Evolutionary conservation across 2,888 invertebrate species (phyloP), one percentile per base, ranked within the genome.

Genomic region (Lomographa bimaculata): DNA sequence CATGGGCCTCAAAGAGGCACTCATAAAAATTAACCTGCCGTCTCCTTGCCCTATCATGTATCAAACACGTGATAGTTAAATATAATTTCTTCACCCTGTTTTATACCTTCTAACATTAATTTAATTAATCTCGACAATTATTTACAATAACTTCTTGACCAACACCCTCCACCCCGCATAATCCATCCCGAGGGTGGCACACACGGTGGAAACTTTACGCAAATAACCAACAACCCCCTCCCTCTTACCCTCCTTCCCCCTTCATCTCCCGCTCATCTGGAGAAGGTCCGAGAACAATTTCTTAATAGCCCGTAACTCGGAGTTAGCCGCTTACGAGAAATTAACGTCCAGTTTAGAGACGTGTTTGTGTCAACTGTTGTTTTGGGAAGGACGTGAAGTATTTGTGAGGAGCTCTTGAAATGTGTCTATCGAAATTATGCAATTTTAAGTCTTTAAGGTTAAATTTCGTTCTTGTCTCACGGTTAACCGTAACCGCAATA

Each of bases 221-320:
- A 81, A 74, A 74, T 78, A 78, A 78, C 78, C 79, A 73, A 63
- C 61, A 51, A 52, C 50, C 28, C 37, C 33, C 42, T 28, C 5
- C 17, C 10, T 5, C 17, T 10, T 21, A 2, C 1, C 5, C 7
- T 3, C 26, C 37, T 19, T 33, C 35, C 39, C 27, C 1, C 18
- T n/a, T n/a, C n/a, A n/a, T n/a, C 5, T 2, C 16, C 29, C 40
- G 24, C 28, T 29, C 34, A 25, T 39, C 48, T 44, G 29, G 44
- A 30, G 46, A 54, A 53, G 53, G 52, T 57, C 52, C 54, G 55
- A 74, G 77, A 83, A 84, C 83, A 80, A 84, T 85, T 83, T 80
- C 83, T 83, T 85, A 84, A 85, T 83, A 80, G 83, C 69, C 78
- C 74, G 81, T 82, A 82, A 83, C 80, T 81, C 64, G 76, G 73